These are phyloP conservation scores for Cetonia aurata DNA, from an alignment of 2,888 invertebrate species.

Conservation along the genomic window DNA sequence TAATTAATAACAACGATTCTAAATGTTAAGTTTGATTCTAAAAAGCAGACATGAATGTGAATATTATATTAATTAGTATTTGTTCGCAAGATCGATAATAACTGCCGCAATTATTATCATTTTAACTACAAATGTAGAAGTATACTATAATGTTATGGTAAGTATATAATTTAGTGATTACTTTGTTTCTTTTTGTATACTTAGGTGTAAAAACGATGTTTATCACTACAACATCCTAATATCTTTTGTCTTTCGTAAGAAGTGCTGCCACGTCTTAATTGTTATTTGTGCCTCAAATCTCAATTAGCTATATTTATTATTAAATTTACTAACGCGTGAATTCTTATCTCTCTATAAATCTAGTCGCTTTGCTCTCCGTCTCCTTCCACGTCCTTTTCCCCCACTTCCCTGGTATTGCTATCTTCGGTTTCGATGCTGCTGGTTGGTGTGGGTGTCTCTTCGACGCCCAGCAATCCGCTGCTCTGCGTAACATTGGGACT, in stretches of 20 bases:
- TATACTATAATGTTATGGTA: background rate
- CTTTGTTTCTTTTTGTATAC: constrained; percentile 38
- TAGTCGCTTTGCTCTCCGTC: constrained; percentile 73
- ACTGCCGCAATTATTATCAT: constrained; percentile 20
- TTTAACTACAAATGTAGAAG: background rate
- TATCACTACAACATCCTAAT: constrained; percentile 41
- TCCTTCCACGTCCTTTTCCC: constrained; percentile 71
- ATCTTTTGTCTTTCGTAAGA: constrained; percentile 52
- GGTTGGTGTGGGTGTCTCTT: constrained; percentile 71
- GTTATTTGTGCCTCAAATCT: constrained; percentile 48
- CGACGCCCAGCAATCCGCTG: constrained; percentile 60
- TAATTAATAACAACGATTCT: constrained; percentile 65
- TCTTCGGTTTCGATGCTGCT: constrained; percentile 73
- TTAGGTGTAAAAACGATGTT: constrained; percentile 52
- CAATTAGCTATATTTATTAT: constrained; percentile 16
- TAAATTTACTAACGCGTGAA: constrained; percentile 1
- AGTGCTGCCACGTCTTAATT: constrained; percentile 60
- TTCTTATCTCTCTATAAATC: constrained; percentile 48
- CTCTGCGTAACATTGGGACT: constrained; percentile 58
- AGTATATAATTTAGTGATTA: constrained; percentile 39
- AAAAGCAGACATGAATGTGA: constrained; percentile 59
- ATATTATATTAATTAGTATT: constrained; percentile 10
- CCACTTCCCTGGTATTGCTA: constrained; percentile 69
- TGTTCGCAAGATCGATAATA: constrained; percentile 2
- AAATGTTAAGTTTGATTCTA: constrained; percentile 66